Percentiles rank a stretch among this genome's conserved stretches.
These are phyloP conservation scores for Malacosoma neustria DNA, from an alignment of 2,888 invertebrate species.

Conservation along the genomic window DNA sequence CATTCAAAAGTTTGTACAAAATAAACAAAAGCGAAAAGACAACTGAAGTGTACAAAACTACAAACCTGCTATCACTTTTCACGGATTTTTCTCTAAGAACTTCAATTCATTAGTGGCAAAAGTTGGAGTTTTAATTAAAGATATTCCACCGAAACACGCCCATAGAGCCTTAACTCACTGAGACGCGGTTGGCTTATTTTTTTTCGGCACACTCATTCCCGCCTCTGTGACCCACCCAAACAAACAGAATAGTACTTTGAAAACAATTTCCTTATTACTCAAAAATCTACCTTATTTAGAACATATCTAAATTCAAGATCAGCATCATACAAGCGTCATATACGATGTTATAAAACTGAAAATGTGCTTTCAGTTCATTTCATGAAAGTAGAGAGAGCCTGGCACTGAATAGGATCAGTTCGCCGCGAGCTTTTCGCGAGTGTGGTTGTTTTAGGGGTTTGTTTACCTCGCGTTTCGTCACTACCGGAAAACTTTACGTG, in stretches of 20 bases:
- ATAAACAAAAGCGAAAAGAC: neutral
- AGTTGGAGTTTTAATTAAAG: constrained; percentile 70
- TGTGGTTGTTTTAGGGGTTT: constrained; percentile 26
- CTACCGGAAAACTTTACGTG: constrained; percentile 57
- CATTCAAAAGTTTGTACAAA: no score
- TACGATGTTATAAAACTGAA: constrained; percentile 28
- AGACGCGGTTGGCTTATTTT: constrained; percentile 75
- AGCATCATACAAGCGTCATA: constrained; percentile 10
- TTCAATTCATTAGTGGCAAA: constrained; percentile 57
- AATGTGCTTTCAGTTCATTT: constrained; percentile 61
- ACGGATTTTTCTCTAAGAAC: constrained; percentile 35
- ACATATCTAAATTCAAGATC: constrained; percentile 10
- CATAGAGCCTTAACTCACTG: constrained; percentile 67
- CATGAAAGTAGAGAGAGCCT: constrained; percentile 63
- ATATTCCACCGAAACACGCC: constrained; percentile 66
- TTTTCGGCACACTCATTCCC: constrained; percentile 72
- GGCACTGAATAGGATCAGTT: constrained; percentile 52
- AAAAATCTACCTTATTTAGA: constrained; percentile 9
- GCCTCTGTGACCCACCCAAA: constrained; percentile 74
- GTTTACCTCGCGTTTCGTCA: constrained; percentile 12
- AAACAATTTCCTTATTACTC: constrained; percentile 39
- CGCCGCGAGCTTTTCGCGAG: constrained; percentile 68
- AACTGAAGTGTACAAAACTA: neutral
- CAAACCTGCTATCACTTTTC: constrained; percentile 18
- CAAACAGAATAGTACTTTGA: constrained; percentile 68